A percentile compares a stretch with the other conserved stretches of the same genome.
Evolutionary conservation across 2,888 invertebrate genomes (phyloP).

Genomic region (Scaptomyza reducta): DNA sequence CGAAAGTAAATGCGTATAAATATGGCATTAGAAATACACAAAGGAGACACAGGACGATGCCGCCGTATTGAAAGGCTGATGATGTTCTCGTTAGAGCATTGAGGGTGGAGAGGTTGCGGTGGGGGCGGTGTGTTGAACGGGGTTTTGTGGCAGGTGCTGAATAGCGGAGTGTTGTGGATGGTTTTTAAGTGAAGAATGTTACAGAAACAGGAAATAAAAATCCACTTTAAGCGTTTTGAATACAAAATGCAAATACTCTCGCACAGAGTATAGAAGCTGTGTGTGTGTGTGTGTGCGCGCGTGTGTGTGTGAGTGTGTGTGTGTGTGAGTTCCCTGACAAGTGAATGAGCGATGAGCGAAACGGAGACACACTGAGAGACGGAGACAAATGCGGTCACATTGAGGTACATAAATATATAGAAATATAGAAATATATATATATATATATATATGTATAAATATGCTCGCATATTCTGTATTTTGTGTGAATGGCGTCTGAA

Average conservation of each 20-base stretch:
- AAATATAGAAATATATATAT: no score
- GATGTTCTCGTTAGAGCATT: constrained; percentile 9
- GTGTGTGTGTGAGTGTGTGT: neutral
- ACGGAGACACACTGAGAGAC: constrained; percentile 13
- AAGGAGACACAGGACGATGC: constrained; percentile 38
- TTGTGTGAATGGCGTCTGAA: constrained; percentile 55
- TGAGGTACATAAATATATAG: constrained; percentile 74
- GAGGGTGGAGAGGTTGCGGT: constrained; percentile 2
- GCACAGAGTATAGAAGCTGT: neutral
- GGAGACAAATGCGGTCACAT: constrained; percentile 70
- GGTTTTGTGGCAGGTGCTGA: neutral
- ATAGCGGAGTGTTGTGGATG: neutral
- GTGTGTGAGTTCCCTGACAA: constrained; percentile 44
- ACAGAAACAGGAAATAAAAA: constrained; percentile 77
- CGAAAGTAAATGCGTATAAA: constrained; percentile 71
- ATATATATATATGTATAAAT: no score
- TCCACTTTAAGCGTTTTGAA: constrained; percentile 77
- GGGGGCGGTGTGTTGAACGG: neutral
- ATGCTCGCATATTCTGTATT: no score
- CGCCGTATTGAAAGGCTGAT: constrained; percentile 41
- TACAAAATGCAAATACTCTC: constrained; percentile 73
- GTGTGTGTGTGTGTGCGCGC: neutral
- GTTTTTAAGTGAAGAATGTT: constrained; percentile 28
- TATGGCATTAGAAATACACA: constrained; percentile 78
- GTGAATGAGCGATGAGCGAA: constrained; percentile 62